These are phyloP conservation scores for Deroptyus accipitrinus DNA, from an alignment of 2,113 vertebrate species.

Conservation along the genomic window DNA sequence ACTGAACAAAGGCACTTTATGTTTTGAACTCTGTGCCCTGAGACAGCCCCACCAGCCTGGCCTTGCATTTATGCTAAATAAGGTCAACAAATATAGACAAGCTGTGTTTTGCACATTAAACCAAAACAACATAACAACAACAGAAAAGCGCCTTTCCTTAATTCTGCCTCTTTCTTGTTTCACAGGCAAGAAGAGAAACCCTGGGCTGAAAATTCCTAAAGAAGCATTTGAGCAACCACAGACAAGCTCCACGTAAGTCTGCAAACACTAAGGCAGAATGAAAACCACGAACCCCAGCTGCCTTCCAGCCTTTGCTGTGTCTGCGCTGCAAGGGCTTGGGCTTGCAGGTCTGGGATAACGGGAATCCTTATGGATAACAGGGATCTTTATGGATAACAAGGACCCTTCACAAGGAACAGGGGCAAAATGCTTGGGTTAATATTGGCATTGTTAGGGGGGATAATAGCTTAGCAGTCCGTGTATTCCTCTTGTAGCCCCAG, in stretches of 20 bases:
- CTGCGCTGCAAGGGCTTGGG: neutral
- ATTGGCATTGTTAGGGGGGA: neutral
- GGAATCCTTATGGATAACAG: neutral
- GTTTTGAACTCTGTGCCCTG: conserved; percentile 45
- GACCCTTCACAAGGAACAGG: neutral
- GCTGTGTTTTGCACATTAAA: neutral
- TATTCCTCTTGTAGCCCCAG: neutral
- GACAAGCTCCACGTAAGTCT: conserved; percentile 87
- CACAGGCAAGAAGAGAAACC: conserved; percentile 88
- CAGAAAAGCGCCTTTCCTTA: neutral
- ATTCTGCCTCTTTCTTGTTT: conserved; percentile 38
- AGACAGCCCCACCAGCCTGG: neutral
- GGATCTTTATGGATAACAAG: neutral
- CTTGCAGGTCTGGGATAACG: neutral
- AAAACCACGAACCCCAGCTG: neutral
- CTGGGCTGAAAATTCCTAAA: conserved; percentile 87
- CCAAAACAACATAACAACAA: neutral
- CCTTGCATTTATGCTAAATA: neutral
- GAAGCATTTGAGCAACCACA: conserved; percentile 91
- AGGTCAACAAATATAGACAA: conserved; percentile 6
- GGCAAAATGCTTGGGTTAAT: neutral
- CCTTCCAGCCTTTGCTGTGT: neutral
- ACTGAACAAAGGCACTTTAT: conserved; percentile 51
- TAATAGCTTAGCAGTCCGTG: neutral
- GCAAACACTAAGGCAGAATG: neutral